Evolutionary conservation across 2,888 invertebrate species (phyloP).

Genomic region (Pristionchus mayeri): DNA sequence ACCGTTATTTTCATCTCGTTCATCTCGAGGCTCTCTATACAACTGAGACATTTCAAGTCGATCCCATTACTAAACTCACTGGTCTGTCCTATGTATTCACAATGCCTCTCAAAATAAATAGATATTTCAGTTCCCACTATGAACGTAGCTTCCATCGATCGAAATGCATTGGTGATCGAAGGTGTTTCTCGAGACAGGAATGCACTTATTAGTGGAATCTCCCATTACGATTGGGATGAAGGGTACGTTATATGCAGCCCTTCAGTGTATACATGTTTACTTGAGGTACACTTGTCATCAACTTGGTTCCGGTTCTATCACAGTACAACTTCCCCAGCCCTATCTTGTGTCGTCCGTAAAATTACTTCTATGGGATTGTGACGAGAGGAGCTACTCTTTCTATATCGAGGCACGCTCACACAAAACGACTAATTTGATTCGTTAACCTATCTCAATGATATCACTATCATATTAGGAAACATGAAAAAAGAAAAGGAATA

Average conservation of each 20-base stretch:
- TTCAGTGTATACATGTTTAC: neutral
- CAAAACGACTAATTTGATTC: neutral
- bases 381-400: constrained; percentile 79
- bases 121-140: constrained; percentile 83
- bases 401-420: constrained; percentile 78
- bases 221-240: constrained; percentile 82
- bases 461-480: too few species aligned
- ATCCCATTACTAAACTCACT: constrained; percentile 82
- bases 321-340: constrained; percentile 91
- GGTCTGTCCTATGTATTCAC: constrained; percentile 77
- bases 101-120: neutral
- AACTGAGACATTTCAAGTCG: constrained; percentile 84
- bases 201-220: constrained; percentile 93
- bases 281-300: constrained; percentile 76
- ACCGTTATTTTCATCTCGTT: constrained; percentile 93
- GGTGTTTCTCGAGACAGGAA: constrained; percentile 94
- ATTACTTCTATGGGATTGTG: constrained; percentile 94
- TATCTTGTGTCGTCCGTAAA: constrained; percentile 68
- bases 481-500: too few species aligned
- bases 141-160: constrained; percentile 92
- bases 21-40: constrained; percentile 92
- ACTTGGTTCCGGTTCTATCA: constrained; percentile 89
- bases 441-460: too few species aligned
- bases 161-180: constrained; percentile 93
- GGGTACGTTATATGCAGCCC: constrained; percentile 83